A percentile compares a stretch with the other conserved stretches of the same genome.
Conservation (phyloP, 2,113 vertebrate genomes). For the Chlorodrepanis virens region DNA sequence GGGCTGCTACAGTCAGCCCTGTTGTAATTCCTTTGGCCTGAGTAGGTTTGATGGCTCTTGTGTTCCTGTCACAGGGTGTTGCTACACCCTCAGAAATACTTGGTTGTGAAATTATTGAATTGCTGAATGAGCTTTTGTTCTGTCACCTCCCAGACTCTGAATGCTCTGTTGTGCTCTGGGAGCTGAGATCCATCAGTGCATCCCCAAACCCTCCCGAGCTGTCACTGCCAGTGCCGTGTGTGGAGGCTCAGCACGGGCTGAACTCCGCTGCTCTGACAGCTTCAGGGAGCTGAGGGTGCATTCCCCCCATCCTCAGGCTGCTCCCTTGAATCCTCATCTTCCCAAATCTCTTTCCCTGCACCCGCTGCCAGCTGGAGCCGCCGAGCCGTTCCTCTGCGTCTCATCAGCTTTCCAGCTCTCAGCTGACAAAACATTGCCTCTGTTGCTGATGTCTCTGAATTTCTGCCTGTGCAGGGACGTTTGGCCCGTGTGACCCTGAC, state of each 20-base stretch:
- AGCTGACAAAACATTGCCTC: neutral
- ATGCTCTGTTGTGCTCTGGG: neutral
- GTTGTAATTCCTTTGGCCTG: neutral
- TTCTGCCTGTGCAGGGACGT: neutral
- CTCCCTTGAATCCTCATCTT: neutral
- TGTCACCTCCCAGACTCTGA: neutral
- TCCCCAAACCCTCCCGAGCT: neutral
- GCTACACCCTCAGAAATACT: neutral
- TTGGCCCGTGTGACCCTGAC: neutral
- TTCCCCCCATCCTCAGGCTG: neutral
- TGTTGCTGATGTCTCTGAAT: neutral
- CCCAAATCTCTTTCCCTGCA: neutral
- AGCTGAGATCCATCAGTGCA: neutral
- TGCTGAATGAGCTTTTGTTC: neutral
- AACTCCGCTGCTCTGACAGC: neutral
- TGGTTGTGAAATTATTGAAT: neutral
- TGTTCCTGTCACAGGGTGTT: neutral
- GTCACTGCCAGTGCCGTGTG: fast-evolving
- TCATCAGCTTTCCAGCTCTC: neutral
- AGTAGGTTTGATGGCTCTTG: neutral
- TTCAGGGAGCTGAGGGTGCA: neutral
- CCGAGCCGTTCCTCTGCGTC: neutral
- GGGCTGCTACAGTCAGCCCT: neutral
- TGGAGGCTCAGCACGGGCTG: neutral
- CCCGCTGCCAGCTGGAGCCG: conserved; percentile 4